Conservation (phyloP, 2,113 vertebrate genomes). For the Megaceryle maxima region DNA sequence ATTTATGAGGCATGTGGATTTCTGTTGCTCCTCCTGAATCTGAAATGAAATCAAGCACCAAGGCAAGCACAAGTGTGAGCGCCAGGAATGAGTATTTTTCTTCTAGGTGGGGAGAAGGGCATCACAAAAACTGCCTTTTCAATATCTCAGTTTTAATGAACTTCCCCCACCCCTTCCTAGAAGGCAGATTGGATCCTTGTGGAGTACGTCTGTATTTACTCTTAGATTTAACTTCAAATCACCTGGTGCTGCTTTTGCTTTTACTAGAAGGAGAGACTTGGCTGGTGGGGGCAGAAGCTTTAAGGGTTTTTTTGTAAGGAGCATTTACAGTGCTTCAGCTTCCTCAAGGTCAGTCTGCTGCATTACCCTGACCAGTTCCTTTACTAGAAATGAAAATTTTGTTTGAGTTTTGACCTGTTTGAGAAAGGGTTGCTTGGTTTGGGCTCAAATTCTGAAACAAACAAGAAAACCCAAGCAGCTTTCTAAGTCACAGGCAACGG, state of each 20-base stretch:
- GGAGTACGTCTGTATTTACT: neutral
- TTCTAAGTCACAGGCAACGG: constrained; percentile 6
- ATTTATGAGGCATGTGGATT: neutral
- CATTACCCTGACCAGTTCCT: neutral
- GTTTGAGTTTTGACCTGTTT: neutral
- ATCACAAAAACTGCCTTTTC: neutral
- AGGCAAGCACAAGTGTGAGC: accelerated
- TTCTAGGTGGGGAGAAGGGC: neutral
- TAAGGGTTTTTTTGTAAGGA: neutral
- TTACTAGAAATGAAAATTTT: neutral
- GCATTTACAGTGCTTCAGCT: neutral
- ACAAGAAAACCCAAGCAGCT: neutral
- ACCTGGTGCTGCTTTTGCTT: neutral
- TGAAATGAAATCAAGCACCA: neutral
- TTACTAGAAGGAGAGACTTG: neutral
- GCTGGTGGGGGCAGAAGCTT: neutral
- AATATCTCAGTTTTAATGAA: neutral
- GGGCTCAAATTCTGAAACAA: neutral
- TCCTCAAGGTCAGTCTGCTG: neutral
- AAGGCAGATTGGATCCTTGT: neutral
- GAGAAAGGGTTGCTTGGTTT: neutral
- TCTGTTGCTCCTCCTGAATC: neutral
- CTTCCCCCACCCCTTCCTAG: neutral
- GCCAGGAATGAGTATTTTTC: neutral
- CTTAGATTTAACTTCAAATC: neutral